These are phyloP conservation scores for Amniataba percoides DNA, from an alignment of 2,797 vertebrate genomes.

Conservation along the genomic window DNA sequence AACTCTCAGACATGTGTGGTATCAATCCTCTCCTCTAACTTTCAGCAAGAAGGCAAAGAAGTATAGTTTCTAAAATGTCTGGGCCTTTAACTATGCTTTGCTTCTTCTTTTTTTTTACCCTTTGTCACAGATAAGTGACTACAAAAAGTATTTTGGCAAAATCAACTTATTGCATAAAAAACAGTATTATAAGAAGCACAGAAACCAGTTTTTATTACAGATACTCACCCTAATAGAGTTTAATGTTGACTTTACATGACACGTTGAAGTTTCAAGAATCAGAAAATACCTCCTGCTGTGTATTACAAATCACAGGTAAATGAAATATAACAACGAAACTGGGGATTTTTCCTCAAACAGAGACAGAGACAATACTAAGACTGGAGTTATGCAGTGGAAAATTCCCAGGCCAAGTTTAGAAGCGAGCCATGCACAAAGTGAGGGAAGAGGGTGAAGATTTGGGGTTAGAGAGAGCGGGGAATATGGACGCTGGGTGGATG, in stretches of 20 bases:
- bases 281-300: background rate
- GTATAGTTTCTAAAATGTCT: background rate
- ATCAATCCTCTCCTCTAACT: background rate
- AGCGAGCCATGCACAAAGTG: conserved; percentile 43
- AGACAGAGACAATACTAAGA: conserved; percentile 22
- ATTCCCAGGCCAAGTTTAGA: conserved; percentile 70
- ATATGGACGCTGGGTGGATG: conserved; percentile 68
- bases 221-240: background rate
- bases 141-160: background rate
- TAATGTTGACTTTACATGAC: background rate
- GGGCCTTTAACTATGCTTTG: background rate
- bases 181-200: background rate
- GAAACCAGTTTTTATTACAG: background rate
- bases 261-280: background rate
- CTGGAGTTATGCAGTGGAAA: conserved; percentile 62
- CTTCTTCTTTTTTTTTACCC: background rate
- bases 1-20: background rate
- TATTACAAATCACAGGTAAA: conserved; percentile 4
- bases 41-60: background rate
- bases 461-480: conserved; percentile 65
- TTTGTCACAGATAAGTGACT: conserved; percentile 4
- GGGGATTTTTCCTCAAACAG: conserved; percentile 16
- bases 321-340: background rate
- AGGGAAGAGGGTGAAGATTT: conserved; percentile 67
- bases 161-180: background rate